Base-by-base conservation (phyloP, 2,888 invertebrate genomes). In the Ennomos fuscantarius region DNA sequence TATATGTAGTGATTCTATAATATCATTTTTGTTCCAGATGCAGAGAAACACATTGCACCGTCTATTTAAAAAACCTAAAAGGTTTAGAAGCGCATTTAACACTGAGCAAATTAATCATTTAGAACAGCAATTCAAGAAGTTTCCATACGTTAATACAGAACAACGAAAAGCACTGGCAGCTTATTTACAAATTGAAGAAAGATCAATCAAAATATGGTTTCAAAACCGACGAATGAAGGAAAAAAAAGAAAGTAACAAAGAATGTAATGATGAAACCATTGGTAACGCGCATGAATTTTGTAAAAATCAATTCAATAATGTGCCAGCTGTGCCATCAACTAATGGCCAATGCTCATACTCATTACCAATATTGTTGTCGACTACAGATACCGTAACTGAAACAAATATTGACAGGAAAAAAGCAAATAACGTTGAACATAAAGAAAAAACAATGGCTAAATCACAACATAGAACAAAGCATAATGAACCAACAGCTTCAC, bases 201-300 rank as follows among this genome's bases (percentile, higher is more conserved):
- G 95, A 52, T 96, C 96, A 67, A 94, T 97, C 33, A 97, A 97
- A 81, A 95, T 97, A 54, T 97, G 97, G 97, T 97, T 97, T 74
- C 97, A 97, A 79, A 97, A 96, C 78, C 90, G 96, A 1, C 87
- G 96, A 8, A 97, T 96, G 96, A 95, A 94, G 66, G 91, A 92
- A 74, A 95, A 95, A 76, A 95, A 94, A 75, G 94, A 94, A 60
- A 78, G 15, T 2, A 57, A 54, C 10, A 77, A 75, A 55, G 78
- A 82, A 62, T 50, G 62, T 37, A 72, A 76, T 48, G 67, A 73
- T 35, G 67, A 70, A 52, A 70, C 46, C 32, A 50, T 62, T 46
- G 65, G 47, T 52, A 70, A 64, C 51, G 62, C 60, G 35, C 46
- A 58, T 36, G 68, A 70, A 65, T 63, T 67, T 52, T 55, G 56